Percentiles rank a stretch among this genome's conserved stretches.
Evolutionary conservation across 2,797 vertebrate species (phyloP).

Genomic region (Mus caroli): DNA sequence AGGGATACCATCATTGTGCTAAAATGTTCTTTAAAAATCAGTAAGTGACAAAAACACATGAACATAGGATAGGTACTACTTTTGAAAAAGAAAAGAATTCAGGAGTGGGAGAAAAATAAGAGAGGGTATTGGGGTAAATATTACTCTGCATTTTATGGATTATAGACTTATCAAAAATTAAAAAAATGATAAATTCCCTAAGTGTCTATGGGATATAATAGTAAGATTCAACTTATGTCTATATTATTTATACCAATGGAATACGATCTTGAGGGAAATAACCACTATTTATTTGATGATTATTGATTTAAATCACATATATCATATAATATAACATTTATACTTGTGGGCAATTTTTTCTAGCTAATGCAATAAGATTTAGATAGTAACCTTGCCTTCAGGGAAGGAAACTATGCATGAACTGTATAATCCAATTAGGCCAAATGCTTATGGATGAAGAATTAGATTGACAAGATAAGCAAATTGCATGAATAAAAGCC

Average conservation of each 20-base stretch:
- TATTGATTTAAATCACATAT: background rate
- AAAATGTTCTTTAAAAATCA: background rate
- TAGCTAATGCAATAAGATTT: background rate
- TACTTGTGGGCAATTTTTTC: background rate
- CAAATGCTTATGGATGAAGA: constrained; percentile 29
- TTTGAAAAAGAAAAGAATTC: background rate
- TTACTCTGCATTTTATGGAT: background rate
- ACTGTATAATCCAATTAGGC: background rate
- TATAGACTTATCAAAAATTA: background rate
- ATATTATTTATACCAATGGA: background rate
- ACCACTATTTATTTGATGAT: background rate
- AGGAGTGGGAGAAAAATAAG: background rate
- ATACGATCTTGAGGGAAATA: background rate
- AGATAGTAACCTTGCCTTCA: background rate
- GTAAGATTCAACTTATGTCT: background rate
- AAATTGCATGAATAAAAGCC: background rate
- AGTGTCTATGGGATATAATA: background rate
- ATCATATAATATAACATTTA: background rate
- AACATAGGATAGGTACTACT: background rate
- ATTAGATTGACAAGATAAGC: constrained; percentile 10
- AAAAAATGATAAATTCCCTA: background rate
- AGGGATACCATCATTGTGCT: background rate
- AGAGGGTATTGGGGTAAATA: background rate
- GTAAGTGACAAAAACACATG: background rate
- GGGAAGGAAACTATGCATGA: background rate